These are phyloP conservation scores for Elachura formosa DNA, from an alignment of 2,113 vertebrate species.

Conservation along the genomic window DNA sequence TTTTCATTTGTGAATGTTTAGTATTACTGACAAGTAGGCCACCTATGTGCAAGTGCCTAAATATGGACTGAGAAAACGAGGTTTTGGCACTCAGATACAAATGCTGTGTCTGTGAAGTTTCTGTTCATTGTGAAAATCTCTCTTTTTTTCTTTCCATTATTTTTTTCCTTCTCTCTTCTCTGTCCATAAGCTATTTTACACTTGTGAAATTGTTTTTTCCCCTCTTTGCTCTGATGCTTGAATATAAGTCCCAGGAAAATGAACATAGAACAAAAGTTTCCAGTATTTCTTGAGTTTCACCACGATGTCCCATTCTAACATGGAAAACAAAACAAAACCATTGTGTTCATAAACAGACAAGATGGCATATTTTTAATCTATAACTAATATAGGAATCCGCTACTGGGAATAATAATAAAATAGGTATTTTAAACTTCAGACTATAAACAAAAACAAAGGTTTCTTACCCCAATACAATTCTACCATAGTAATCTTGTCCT, in stretches of 20 bases:
- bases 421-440: neutral
- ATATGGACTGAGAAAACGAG: conserved; percentile 37
- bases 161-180: neutral
- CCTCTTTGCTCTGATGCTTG: neutral
- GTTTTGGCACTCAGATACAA: conserved; percentile 6
- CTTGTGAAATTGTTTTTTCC: neutral
- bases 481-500: neutral
- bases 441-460: neutral
- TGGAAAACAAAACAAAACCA: neutral
- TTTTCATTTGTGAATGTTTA: neutral
- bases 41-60: conserved; percentile 29
- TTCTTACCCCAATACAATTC: neutral
- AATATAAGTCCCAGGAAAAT: neutral
- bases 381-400: neutral
- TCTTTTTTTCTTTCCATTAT: neutral
- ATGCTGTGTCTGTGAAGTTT: neutral
- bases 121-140: neutral
- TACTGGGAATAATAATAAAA: neutral
- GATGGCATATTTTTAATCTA: neutral
- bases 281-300: neutral
- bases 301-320: neutral
- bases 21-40: conserved; percentile 44
- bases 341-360: neutral
- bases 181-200: neutral
- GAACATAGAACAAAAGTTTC: neutral